These are phyloP conservation scores for Enteromius argenteus DNA, from an alignment of 2,797 vertebrate species.

Conservation along the genomic window DNA sequence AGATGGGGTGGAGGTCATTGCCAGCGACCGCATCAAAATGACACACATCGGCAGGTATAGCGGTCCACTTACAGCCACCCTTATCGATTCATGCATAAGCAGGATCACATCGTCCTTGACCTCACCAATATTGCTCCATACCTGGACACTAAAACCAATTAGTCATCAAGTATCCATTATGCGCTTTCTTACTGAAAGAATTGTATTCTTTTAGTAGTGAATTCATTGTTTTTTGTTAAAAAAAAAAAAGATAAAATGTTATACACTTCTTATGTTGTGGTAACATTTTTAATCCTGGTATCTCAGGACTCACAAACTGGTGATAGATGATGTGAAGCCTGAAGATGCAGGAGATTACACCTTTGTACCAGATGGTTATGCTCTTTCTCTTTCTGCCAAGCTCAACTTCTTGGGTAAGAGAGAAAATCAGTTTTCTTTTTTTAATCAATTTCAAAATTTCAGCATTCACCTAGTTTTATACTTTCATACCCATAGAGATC, in stretches of 20 bases:
- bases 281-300: conserved; percentile 27
- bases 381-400: conserved; percentile 88
- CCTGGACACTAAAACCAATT: not conserved
- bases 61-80: not conserved
- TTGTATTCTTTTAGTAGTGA: not conserved
- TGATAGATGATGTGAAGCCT: conserved; percentile 84
- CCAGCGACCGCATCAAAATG: conserved; percentile 86
- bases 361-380: conserved; percentile 88
- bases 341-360: conserved; percentile 90
- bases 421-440: not conserved
- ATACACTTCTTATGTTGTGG: conserved; percentile 66
- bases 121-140: conserved; percentile 2
- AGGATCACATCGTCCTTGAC: conserved; percentile 7
- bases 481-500: conserved; percentile 78
- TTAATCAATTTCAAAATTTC: not conserved
- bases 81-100: conserved; percentile 31
- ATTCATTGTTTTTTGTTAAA: conserved; percentile 61
- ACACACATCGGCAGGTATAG: conserved; percentile 86
- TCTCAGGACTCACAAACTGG: conserved; percentile 87
- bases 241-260: conserved; percentile 18
- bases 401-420: conserved; percentile 90
- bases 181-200: not conserved
- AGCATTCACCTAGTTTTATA: conserved; percentile 28
- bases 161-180: not conserved
- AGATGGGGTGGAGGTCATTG: conserved; percentile 85